phyloP scores from a whole-genome alignment of 2,888 invertebrate species.

The Eupithecia vulgata region DNA sequence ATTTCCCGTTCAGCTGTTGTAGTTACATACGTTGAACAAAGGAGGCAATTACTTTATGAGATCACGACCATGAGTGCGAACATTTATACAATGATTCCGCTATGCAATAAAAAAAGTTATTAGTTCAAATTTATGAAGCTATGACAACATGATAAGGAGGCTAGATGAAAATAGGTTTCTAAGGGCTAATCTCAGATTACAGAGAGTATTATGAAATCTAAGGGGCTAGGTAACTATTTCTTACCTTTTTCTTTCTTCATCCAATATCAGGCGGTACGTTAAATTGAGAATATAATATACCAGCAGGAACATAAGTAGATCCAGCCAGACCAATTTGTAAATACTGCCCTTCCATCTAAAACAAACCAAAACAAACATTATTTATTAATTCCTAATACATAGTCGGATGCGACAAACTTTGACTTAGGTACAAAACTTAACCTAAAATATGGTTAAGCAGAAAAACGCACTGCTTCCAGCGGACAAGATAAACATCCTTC shows the following conservation, averaged over 20 bases:
- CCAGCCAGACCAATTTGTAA: constrained; percentile 97
- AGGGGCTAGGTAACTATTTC: constrained; percentile 33
- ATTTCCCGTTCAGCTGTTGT: constrained; percentile 20
- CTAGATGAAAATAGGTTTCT: background rate
- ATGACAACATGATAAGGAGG: background rate
- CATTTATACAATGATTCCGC: constrained; percentile 17
- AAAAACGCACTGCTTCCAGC: background rate
- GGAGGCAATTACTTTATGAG: constrained; percentile 36
- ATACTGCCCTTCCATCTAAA: constrained; percentile 97
- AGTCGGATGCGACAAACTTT: background rate
- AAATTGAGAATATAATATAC: constrained; percentile 92
- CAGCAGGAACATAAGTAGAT: constrained; percentile 90
- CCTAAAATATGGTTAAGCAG: background rate
- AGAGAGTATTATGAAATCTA: background rate
- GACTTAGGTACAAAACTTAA: background rate
- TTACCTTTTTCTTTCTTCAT: constrained; percentile 88
- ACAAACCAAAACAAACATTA: constrained; percentile 47
- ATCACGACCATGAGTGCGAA: constrained; percentile 38
- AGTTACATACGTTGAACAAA: constrained; percentile 29
- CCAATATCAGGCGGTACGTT: constrained; percentile 89
- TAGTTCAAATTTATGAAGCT: background rate
- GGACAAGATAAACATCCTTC: background rate
- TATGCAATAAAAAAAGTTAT: constrained; percentile 2
- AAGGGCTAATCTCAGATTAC: background rate
- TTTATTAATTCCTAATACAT: background rate